Evolutionary conservation across 2,113 vertebrate genomes (phyloP).

Genomic region (Triplophysa siluroides): DNA sequence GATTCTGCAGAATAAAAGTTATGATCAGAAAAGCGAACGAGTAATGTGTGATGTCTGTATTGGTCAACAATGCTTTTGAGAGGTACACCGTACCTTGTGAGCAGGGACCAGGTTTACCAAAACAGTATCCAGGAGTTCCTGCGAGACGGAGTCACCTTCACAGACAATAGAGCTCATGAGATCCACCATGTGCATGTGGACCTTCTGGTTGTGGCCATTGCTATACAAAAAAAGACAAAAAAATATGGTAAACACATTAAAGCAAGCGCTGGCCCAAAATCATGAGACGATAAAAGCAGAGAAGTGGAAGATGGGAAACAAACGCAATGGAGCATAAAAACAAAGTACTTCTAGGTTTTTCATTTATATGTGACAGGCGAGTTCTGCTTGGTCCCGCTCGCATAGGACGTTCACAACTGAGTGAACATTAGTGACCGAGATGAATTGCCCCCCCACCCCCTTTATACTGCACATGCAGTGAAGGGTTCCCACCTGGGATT

Average conservation of each 20-base stretch:
- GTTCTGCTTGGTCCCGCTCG: neutral
- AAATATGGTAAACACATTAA: neutral
- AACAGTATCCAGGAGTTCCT: slow-evolving; percentile 96
- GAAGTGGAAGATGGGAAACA: neutral
- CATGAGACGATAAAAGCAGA: neutral
- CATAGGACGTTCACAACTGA: slow-evolving; percentile 20
- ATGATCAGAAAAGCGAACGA: neutral
- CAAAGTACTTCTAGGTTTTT: neutral
- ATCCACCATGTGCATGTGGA: slow-evolving; percentile 99
- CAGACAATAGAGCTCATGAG: slow-evolving; percentile 99
- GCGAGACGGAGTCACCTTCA: slow-evolving; percentile 96
- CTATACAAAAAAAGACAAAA: slow-evolving; percentile 71
- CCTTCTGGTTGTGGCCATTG: slow-evolving; percentile 99
- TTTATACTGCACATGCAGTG: slow-evolving; percentile 28
- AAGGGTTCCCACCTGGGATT: slow-evolving; percentile 40
- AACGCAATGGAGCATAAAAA: neutral
- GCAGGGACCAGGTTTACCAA: slow-evolving; percentile 96
- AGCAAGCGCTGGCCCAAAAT: slow-evolving; percentile 3
- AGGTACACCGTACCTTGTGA: slow-evolving; percentile 83
- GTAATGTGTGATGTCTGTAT: neutral
- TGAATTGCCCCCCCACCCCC: slow-evolving; percentile 13
- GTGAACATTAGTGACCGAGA: slow-evolving; percentile 25
- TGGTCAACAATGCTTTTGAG: too few species aligned
- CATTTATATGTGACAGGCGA: slow-evolving; percentile 38
- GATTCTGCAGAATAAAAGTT: slow-evolving; percentile 77